phyloP scores from a whole-genome alignment of 1,140 invertebrate species.

The Lepidostoma basale region DNA sequence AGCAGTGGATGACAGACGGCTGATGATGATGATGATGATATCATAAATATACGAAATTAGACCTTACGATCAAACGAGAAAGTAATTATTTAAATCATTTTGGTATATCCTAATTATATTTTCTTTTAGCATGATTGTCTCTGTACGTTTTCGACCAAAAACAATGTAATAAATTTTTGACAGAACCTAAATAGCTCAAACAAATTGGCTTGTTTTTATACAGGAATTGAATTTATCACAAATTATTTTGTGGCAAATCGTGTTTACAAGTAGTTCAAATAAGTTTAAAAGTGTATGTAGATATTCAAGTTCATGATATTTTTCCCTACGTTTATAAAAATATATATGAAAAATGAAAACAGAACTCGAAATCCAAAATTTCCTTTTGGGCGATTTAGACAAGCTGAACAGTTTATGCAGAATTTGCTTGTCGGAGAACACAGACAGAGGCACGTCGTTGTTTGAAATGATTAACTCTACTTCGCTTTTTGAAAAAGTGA shows the following conservation, averaged over 20 bases:
- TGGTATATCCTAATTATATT: too few relatives aligned
- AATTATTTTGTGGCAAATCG: neutral
- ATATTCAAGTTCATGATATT: neutral
- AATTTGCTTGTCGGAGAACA: slow-evolving; percentile 13
- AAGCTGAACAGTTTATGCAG: slow-evolving; percentile 10
- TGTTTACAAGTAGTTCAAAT: neutral
- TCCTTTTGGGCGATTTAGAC: neutral
- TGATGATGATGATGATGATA: too few relatives aligned
- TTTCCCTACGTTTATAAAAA: too few relatives aligned
- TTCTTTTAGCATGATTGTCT: too few relatives aligned
- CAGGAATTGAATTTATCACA: neutral
- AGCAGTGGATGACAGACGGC: too few relatives aligned
- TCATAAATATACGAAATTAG: too few relatives aligned
- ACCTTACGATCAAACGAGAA: too few relatives aligned
- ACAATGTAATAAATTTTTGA: neutral
- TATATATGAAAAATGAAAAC: slow-evolving; percentile 8
- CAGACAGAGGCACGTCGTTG: neutral
- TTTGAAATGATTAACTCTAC: slow-evolving; percentile 9
- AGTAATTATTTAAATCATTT: too few relatives aligned
- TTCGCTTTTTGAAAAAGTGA: slow-evolving; percentile 1
- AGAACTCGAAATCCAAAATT: slow-evolving; percentile 2
- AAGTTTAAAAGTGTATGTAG: neutral
- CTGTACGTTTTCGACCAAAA: too few relatives aligned
- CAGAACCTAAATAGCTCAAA: neutral
- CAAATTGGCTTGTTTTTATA: neutral